Conservation (phyloP, 2,797 vertebrate genomes). For the Leuciscus waleckii region DNA sequence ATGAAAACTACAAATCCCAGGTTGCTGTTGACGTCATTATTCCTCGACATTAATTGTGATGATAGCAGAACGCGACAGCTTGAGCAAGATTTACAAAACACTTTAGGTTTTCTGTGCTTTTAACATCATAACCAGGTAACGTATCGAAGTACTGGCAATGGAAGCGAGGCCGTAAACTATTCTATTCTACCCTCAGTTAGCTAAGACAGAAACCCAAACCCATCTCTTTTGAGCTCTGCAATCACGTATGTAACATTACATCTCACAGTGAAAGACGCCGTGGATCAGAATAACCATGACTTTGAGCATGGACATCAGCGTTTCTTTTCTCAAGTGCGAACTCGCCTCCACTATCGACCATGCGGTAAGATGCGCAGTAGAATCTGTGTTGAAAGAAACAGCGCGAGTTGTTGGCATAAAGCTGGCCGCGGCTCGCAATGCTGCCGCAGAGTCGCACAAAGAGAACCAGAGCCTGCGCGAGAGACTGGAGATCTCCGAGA, state of each 20-base stretch:
- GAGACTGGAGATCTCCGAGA: slow-evolving; percentile 65
- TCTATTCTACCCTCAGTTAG: neutral
- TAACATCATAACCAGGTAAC: too few species aligned
- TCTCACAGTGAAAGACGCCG: neutral
- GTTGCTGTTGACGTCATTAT: slow-evolving; percentile 25
- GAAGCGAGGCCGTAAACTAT: neutral
- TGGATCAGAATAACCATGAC: slow-evolving; percentile 47
- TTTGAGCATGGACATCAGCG: slow-evolving; percentile 61
- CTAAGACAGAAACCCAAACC: neutral
- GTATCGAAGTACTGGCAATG: neutral
- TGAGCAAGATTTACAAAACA: slow-evolving; percentile 17
- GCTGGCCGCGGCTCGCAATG: slow-evolving; percentile 62
- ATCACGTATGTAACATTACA: neutral
- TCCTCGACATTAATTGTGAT: neutral
- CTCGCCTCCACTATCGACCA: slow-evolving; percentile 69
- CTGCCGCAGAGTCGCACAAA: slow-evolving; percentile 65
- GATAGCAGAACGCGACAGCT: slow-evolving; percentile 1
- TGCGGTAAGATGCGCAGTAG: slow-evolving; percentile 67
- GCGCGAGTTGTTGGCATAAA: slow-evolving; percentile 63
- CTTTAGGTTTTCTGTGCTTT: neutral
- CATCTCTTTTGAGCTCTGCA: neutral
- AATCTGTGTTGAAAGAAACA: slow-evolving; percentile 66
- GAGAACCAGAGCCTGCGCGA: slow-evolving; percentile 68
- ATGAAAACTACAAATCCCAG: slow-evolving; percentile 19
- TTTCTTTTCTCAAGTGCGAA: slow-evolving; percentile 68